Conservation (phyloP, 1,140 invertebrate species). For the Drosophila pseudoananassae region DNA sequence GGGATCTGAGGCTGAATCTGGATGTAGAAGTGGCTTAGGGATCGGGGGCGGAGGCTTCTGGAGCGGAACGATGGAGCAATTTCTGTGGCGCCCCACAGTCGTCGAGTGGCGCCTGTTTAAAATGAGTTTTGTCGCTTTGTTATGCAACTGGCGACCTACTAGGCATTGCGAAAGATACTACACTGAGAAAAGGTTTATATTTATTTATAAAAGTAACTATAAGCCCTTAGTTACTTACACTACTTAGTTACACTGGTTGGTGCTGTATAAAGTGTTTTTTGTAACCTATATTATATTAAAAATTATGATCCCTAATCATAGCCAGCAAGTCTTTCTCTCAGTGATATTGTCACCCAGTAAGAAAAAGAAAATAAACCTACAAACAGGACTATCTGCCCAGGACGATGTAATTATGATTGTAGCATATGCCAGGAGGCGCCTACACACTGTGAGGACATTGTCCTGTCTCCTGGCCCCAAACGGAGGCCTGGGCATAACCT, state of each 20-base stretch:
- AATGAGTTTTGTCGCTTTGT: constrained; percentile 60
- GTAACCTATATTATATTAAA: not conserved
- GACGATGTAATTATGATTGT: constrained; percentile 70
- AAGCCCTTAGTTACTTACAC: too few relatives aligned
- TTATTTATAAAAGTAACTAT: too few relatives aligned
- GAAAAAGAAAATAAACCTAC: constrained; percentile 21
- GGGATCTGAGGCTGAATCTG: not conserved
- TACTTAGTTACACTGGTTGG: too few relatives aligned
- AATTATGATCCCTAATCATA: not conserved
- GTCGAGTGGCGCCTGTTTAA: constrained; percentile 58
- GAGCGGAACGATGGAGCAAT: constrained; percentile 39
- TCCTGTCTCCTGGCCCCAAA: constrained; percentile 17
- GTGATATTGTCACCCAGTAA: constrained; percentile 6
- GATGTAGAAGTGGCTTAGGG: not conserved
- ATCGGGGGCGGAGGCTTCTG: constrained; percentile 2
- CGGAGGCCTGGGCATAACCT: not conserved
- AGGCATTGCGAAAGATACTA: constrained; percentile 6
- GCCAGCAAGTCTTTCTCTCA: not conserved
- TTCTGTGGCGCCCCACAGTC: constrained; percentile 53
- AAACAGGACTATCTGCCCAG: constrained; percentile 50
- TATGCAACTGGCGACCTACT: constrained; percentile 51
- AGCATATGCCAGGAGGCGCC: constrained; percentile 62
- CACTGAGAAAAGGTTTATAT: not conserved
- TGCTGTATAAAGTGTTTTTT: too few relatives aligned
- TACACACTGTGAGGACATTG: constrained; percentile 38